Evolutionary conservation across 2,113 vertebrate genomes (phyloP), one percentile per base, ranked within the genome.

Genomic region (Mus spicilegus): DNA sequence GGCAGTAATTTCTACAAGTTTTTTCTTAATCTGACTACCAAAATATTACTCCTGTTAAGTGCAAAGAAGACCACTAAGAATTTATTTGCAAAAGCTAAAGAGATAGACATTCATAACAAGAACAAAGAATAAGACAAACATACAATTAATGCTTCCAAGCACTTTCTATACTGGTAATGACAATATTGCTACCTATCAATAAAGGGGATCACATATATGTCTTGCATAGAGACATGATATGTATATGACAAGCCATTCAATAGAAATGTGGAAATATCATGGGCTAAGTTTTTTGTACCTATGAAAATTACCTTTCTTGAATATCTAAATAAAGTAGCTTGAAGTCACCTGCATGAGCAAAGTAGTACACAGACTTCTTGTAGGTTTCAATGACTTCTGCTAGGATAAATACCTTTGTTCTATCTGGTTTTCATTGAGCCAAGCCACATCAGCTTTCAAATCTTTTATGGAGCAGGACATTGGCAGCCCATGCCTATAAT

Each of bases 261-360:
- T 28, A 76, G 28, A 95, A 96, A 84, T 46, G 46, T 26, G 13
- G 11, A 88, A 89, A 61, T 73, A 36, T 49, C 49, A 16, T 93
- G 42, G 19, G 19, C 42, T 33, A 87, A 49, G 9, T 51, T 87
- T 96, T 89, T 39, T 94, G 91, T 30, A 36, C 39, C 88, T 69
- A 61, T 46, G 89, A 12, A 22, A 91, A 82, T 91, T 39, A 89
- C 3, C 36, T 78, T 94, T 94, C 42, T 84, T 96, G 30, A 97
- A 78, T 70, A 58, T 51, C 7, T 63, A 84, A 91, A 63, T 85
- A 67, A 80, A 97, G 36, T 86, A 84, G 72, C 28, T 61, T 88
- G 33, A 92, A 33, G 49, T 30, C 19, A 87, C 39, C 42, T 51
- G 11, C 67, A 82, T 94, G 42, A 92, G 7, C 36, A 69, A 54